phyloP scores from a whole-genome alignment of 1,140 invertebrate genomes.

The Drosophila funebris region DNA sequence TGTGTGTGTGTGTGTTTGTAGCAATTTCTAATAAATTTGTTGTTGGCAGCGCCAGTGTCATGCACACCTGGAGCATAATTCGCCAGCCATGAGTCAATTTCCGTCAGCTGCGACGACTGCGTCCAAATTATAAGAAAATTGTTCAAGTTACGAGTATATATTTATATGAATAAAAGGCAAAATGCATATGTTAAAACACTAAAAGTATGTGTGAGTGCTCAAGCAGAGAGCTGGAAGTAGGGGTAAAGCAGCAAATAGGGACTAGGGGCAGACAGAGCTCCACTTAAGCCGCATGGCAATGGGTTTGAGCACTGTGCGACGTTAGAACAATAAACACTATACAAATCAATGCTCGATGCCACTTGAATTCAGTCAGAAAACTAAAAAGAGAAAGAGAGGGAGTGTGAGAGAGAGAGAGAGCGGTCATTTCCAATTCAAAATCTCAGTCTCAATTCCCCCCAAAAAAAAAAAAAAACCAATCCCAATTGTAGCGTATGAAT shows the following conservation, averaged over 20 bases:
- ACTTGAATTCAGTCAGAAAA: constrained; percentile 39
- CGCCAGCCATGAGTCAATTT: constrained; percentile 78
- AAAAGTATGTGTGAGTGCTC: constrained; percentile 25
- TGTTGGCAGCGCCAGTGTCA: constrained; percentile 78
- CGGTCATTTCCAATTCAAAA: constrained; percentile 8
- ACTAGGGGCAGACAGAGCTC: neutral
- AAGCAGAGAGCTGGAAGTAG: neutral
- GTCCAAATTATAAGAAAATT: constrained; percentile 54
- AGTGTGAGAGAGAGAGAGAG: neutral
- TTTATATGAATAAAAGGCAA: constrained; percentile 12
- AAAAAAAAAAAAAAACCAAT: neutral
- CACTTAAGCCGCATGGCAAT: constrained; percentile 36
- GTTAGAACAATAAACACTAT: constrained; percentile 76
- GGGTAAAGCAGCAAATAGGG: neutral
- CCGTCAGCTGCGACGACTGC: constrained; percentile 62
- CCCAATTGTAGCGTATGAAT: constrained; percentile 25
- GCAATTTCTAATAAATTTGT: constrained; percentile 82
- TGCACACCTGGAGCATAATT: constrained; percentile 82
- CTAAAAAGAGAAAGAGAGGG: neutral
- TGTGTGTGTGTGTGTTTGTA: constrained; percentile 47
- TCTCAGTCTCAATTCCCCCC: neutral
- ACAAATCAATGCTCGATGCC: constrained; percentile 65
- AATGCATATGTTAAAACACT: constrained; percentile 41
- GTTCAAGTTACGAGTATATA: constrained; percentile 17
- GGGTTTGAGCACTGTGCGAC: constrained; percentile 31